A percentile compares a stretch with the other conserved stretches of the same genome.
phyloP scores from a whole-genome alignment of 2,113 vertebrate species.

The Natator depressus region DNA sequence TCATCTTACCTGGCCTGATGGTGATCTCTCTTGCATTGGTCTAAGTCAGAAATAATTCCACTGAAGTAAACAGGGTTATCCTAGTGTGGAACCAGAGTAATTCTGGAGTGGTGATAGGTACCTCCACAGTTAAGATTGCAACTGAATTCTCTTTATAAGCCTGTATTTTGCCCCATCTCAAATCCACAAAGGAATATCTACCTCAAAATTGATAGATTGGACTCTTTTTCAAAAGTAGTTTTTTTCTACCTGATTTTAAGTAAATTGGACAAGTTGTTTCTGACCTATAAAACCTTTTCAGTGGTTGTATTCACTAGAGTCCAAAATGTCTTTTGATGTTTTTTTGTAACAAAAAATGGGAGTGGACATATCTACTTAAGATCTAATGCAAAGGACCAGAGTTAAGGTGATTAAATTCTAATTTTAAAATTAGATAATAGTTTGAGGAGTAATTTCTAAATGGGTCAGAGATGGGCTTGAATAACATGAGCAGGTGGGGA shows the following conservation, averaged over 20 bases:
- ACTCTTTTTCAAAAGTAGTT: accelerated
- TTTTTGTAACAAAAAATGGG: accelerated
- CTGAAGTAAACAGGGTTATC: not conserved
- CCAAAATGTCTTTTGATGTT: not conserved
- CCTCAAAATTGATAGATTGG: not conserved
- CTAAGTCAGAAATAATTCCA: not conserved
- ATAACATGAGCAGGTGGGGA: not conserved
- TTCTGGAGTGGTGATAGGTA: accelerated
- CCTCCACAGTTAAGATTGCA: not conserved
- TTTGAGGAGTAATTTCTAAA: not conserved
- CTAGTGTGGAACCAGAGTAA: accelerated
- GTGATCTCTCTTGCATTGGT: not conserved
- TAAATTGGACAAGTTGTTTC: not conserved
- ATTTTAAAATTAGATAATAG: accelerated
- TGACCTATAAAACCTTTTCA: not conserved
- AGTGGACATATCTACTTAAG: not conserved
- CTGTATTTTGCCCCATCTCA: not conserved
- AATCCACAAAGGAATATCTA: not conserved
- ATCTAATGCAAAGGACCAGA: not conserved
- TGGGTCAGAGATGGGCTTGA: not conserved
- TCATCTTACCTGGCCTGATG: not conserved
- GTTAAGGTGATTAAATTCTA: accelerated
- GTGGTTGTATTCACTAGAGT: not conserved
- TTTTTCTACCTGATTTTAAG: not conserved
- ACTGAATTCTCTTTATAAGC: not conserved